Conservation (phyloP, 2,797 vertebrate species). For the Tympanoctomys barrerae region DNA sequence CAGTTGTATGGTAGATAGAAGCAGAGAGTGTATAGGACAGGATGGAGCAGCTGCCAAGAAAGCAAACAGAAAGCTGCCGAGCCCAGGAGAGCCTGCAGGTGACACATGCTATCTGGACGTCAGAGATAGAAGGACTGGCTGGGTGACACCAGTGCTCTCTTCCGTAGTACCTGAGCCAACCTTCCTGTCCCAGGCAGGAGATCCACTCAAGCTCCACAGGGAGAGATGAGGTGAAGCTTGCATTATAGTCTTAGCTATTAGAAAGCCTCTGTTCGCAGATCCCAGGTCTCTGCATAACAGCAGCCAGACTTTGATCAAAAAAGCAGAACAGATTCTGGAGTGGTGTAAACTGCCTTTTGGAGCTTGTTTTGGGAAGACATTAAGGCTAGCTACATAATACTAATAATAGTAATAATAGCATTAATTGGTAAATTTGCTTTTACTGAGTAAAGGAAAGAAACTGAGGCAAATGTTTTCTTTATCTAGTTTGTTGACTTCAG, state of each 20-base stretch:
- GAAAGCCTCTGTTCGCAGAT: background rate
- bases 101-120: background rate
- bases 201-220: background rate
- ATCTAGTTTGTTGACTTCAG: background rate
- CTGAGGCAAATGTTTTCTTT: background rate
- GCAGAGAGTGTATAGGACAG: background rate
- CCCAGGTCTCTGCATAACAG: background rate
- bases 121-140: background rate
- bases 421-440: background rate
- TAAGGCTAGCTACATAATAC: background rate
- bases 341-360: background rate
- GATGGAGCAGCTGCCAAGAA: background rate
- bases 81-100: background rate
- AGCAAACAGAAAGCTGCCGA: background rate
- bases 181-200: background rate
- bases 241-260: background rate
- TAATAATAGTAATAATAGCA: background rate
- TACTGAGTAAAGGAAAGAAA: background rate
- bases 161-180: background rate
- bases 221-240: slow-evolving; percentile 5
- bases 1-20: background rate
- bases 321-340: background rate
- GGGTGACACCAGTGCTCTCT: background rate
- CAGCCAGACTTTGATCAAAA: background rate
- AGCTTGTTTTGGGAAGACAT: background rate